Conservation (phyloP, 2,797 vertebrate species). For the Pyrocephalus nanus region DNA sequence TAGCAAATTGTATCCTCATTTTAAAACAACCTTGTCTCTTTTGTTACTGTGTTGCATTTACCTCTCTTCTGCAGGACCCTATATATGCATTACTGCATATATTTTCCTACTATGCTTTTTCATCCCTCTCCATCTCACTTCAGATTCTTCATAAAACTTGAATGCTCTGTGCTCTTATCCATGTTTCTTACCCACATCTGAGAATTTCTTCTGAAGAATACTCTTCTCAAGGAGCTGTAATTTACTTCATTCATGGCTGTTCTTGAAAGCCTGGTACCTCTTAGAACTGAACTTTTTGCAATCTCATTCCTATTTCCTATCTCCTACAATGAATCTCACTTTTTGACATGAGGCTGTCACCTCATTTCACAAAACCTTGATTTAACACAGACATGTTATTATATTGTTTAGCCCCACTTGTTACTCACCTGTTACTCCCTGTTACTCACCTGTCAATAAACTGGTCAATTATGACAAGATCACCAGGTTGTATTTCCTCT, state of each 20-base stretch:
- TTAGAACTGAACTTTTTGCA: not conserved
- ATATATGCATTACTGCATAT: not conserved
- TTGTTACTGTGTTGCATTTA: not conserved
- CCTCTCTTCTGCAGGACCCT: not conserved
- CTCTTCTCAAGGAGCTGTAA: not conserved
- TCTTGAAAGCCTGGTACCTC: not conserved
- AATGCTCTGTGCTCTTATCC: not conserved
- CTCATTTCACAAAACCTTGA: not conserved
- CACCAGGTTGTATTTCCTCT: slow-evolving; percentile 95
- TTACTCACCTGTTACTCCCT: slow-evolving; percentile 74
- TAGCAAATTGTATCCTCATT: not conserved
- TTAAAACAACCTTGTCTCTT: not conserved
- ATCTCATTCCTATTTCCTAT: not conserved
- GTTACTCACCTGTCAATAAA: slow-evolving; percentile 88
- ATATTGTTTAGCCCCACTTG: not conserved
- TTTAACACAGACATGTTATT: not conserved
- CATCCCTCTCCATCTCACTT: not conserved
- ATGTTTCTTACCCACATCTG: not conserved
- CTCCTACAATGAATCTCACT: not conserved
- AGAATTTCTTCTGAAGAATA: not conserved
- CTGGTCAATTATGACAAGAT: slow-evolving; percentile 93
- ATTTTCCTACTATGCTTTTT: not conserved
- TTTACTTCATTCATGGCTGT: not conserved
- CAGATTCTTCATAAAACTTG: not conserved
- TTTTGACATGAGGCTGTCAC: not conserved